phyloP scores from a whole-genome alignment of 2,888 invertebrate genomes.

The Xanthorhoe designata region DNA sequence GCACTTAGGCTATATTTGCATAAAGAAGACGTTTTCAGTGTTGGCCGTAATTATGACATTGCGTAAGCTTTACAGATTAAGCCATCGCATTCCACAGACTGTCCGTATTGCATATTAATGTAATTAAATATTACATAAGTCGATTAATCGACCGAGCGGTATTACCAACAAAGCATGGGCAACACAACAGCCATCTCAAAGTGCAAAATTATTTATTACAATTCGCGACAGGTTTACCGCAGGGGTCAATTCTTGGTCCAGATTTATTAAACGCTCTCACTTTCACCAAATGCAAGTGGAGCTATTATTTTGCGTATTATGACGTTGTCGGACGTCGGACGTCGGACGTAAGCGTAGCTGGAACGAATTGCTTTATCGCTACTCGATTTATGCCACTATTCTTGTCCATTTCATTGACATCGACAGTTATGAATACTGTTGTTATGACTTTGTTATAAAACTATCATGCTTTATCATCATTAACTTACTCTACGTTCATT shows the following conservation, averaged over 20 bases:
- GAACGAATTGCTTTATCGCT: slow-evolving; percentile 37
- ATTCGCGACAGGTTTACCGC: slow-evolving; percentile 60
- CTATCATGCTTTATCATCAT: slow-evolving; percentile 7
- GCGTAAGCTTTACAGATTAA: slow-evolving; percentile 41
- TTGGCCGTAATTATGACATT: slow-evolving; percentile 48
- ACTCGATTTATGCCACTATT: slow-evolving; percentile 33
- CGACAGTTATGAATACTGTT: slow-evolving; percentile 14
- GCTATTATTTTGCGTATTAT: slow-evolving; percentile 51
- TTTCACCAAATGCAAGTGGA: slow-evolving; percentile 66
- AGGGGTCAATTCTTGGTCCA: slow-evolving; percentile 63
- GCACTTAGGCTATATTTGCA: slow-evolving; percentile 57
- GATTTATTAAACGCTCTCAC: slow-evolving; percentile 72
- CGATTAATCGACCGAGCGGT: slow-evolving; percentile 15
- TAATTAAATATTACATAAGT: slow-evolving; percentile 45
- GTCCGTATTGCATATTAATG: slow-evolving; percentile 39
- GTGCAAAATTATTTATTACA: slow-evolving; percentile 11
- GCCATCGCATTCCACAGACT: slow-evolving; percentile 41
- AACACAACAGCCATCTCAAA: slow-evolving; percentile 7
- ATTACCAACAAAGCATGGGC: slow-evolving; percentile 19
- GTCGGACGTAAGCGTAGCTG: slow-evolving; percentile 34
- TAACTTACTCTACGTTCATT: neutral
- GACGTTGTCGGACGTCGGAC: slow-evolving; percentile 34
- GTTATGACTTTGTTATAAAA: slow-evolving; percentile 12
- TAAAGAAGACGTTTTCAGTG: slow-evolving; percentile 54
- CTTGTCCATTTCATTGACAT: slow-evolving; percentile 26